Evolutionary conservation across 1,140 invertebrate genomes (phyloP), one percentile per base, ranked within the genome.

Genomic region (Calosoma granatense): DNA sequence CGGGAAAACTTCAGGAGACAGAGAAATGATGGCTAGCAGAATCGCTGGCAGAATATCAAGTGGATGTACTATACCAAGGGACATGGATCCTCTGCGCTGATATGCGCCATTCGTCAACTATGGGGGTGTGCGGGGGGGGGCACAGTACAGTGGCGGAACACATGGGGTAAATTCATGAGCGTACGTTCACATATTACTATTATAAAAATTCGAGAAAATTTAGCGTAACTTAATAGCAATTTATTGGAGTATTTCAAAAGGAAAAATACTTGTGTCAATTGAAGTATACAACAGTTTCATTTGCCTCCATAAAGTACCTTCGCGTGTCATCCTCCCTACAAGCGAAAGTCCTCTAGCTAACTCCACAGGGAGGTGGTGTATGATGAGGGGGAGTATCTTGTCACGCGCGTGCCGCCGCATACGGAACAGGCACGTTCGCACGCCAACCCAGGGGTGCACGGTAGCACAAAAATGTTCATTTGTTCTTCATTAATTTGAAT

Each of bases 1-100:
- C 63, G 63, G 63, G 65, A 66, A 67, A 68, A 67, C 64, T 68
- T 66, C 63, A 61, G 53, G 61, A 63, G 65, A 63, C n/a, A n/a
- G 65, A 64, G 65, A 62, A 68, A 68, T 67, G 66, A 69, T 64
- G 67, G 67, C 67, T 64, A 68, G 66, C 66, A 59, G 63, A 66
- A 69, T 68, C 67, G 66, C 61, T 63, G 59, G 53, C 59, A 55
- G 67, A 67, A 69, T 69, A 68, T 67, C 64, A 69, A 67, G 63
- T 60, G 51, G 56, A 9, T 56, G 30, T n/a, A n/a, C n/a, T n/a
- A n/a, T n/a, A n/a, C n/a, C n/a, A n/a, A 22, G 19, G 30, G 19
- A 54, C 23, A 26, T 11, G n/a, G 22, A 30, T 53, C 21, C 21
- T 53, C 21, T n/a, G n/a, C n/a, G n/a, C n/a, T 53, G 51, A 53